A percentile compares a stretch with the other conserved stretches of the same genome.
Conservation (phyloP, 2,888 invertebrate genomes). For the Rhorus exstirpatorius region DNA sequence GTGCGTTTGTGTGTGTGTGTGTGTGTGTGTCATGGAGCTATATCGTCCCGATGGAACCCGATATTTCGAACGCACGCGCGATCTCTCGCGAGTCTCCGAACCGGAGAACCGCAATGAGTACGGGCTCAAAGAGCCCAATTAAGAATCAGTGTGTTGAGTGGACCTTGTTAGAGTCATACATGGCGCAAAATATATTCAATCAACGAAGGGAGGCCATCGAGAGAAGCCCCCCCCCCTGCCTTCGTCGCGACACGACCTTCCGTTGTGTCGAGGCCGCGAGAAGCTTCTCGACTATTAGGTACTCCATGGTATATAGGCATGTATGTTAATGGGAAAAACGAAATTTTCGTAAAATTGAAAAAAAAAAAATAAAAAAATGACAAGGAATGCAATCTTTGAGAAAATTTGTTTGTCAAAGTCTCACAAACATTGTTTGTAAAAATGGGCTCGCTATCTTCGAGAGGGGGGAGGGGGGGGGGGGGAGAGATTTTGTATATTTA, state of each 20-base stretch:
- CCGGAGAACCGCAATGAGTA: constrained; percentile 47
- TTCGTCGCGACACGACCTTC: constrained; percentile 78
- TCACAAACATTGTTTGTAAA: too few species aligned
- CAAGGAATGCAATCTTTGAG: too few species aligned
- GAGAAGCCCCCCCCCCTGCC: constrained; percentile 57
- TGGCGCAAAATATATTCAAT: constrained; percentile 78
- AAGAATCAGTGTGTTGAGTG: constrained; percentile 78
- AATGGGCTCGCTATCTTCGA: too few species aligned
- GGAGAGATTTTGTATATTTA: too few species aligned
- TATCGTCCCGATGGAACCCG: too few species aligned
- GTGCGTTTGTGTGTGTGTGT: neutral
- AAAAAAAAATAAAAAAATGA: too few species aligned
- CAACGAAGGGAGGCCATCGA: constrained; percentile 75
- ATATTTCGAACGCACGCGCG: too few species aligned
- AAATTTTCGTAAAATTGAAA: too few species aligned
- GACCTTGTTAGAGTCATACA: constrained; percentile 77
- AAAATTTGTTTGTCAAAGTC: too few species aligned
- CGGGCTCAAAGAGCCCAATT: constrained; percentile 74
- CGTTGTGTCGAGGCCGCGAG: constrained; percentile 74
- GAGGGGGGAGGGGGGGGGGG: too few species aligned
- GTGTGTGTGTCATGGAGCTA: too few species aligned
- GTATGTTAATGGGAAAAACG: too few species aligned
- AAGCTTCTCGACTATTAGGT: constrained; percentile 24
- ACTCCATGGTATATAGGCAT: neutral
- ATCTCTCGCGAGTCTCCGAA: constrained; percentile 32